These are phyloP conservation scores for Pelecanoides urinatrix DNA, from an alignment of 2,113 vertebrate species.

Conservation along the genomic window DNA sequence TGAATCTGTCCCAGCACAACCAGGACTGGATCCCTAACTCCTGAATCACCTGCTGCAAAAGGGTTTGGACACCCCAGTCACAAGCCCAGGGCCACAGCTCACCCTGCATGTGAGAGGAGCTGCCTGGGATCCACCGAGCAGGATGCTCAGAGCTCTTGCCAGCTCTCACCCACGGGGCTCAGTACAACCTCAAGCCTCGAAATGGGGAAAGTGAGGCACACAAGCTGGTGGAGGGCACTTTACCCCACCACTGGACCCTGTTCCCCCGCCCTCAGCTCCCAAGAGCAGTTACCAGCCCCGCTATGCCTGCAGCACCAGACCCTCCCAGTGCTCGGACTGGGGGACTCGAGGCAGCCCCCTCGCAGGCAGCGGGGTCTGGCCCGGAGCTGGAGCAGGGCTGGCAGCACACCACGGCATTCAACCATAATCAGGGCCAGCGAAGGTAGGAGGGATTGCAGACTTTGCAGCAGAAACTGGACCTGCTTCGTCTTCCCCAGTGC, in stretches of 20 bases:
- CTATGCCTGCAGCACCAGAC: neutral
- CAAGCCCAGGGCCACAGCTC: neutral
- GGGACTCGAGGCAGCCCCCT: neutral
- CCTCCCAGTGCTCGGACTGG: accelerated
- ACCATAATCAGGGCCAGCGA: neutral
- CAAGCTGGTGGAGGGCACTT: neutral
- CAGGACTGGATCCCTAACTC: neutral
- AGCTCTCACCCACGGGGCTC: accelerated
- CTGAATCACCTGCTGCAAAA: neutral
- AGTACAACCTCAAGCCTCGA: neutral
- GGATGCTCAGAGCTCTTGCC: neutral
- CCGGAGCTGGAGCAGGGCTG: neutral
- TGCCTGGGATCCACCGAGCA: neutral
- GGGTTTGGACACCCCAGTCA: neutral
- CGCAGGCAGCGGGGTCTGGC: accelerated
- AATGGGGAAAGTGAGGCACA: neutral
- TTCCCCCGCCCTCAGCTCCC: neutral
- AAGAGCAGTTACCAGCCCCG: neutral
- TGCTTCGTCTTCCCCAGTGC: neutral
- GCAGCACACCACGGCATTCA: accelerated
- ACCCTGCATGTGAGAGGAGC: neutral
- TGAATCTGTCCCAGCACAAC: neutral
- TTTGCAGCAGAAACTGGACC: neutral
- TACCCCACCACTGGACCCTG: neutral
- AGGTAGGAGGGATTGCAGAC: neutral